A percentile compares a stretch with the other conserved stretches of the same genome.
Evolutionary conservation across 2,888 invertebrate genomes (phyloP).

Genomic region (Junonia oenone): DNA sequence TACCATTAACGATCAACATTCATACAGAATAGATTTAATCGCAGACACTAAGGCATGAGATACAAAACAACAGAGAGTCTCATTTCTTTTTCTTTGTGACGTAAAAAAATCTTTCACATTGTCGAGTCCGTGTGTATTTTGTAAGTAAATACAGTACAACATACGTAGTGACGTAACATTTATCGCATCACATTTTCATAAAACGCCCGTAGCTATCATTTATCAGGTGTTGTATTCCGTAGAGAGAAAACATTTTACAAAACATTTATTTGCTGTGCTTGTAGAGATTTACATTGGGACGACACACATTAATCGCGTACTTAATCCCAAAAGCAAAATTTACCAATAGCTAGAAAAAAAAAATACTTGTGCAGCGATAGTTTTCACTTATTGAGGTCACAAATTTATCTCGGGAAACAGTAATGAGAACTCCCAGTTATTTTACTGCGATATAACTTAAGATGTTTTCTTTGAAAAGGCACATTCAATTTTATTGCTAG

Average conservation of each 20-base stretch:
- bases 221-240: conserved; percentile 61
- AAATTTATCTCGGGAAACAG: not conserved
- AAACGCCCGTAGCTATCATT: conserved; percentile 60
- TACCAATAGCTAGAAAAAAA: conserved; percentile 24
- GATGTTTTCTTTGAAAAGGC: not conserved
- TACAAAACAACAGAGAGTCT: not conserved
- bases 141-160: conserved; percentile 22
- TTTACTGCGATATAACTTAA: not conserved
- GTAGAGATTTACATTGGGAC: conserved; percentile 55
- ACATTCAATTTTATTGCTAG: not conserved
- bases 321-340: conserved; percentile 41
- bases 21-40: not conserved
- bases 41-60: not conserved
- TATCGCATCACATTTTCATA: conserved; percentile 50
- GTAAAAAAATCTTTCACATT: not conserved
- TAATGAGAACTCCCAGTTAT: not conserved
- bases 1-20: too few relatives aligned
- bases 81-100: not conserved
- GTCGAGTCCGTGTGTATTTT: conserved; percentile 11
- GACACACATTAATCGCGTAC: conserved; percentile 52
- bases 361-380: not conserved
- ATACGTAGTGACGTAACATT: conserved; percentile 26
- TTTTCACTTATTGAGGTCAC: not conserved
- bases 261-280: conserved; percentile 57
- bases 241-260: conserved; percentile 56